Percentiles rank a stretch among this genome's conserved stretches.
Conservation (phyloP, 2,113 vertebrate species). For the Blennius ocellaris region DNA sequence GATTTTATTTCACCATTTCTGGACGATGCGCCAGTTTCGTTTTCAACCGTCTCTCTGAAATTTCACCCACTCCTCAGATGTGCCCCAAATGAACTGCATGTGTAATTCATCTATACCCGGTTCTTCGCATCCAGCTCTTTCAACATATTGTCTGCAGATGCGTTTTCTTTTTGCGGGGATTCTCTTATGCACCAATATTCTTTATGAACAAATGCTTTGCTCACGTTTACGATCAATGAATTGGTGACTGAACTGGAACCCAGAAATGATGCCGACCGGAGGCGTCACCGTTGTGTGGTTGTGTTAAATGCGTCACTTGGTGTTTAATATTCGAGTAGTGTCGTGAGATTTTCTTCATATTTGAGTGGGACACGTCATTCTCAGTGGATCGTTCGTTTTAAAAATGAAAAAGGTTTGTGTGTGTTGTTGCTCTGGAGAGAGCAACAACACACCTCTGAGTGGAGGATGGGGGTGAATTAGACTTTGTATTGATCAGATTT, state of each 20-base stretch:
- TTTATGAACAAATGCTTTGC: too few relatives aligned
- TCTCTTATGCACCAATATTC: too few relatives aligned
- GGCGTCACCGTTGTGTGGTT: neutral
- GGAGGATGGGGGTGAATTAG: conserved; percentile 2
- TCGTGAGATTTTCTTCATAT: neutral
- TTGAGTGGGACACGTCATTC: neutral
- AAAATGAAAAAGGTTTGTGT: conserved; percentile 1
- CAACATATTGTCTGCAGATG: too few relatives aligned
- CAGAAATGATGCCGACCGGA: neutral
- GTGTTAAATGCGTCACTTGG: neutral
- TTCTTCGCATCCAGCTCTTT: too few relatives aligned
- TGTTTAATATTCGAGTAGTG: neutral
- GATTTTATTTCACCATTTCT: neutral
- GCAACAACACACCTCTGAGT: conserved; percentile 7
- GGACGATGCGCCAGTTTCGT: neutral
- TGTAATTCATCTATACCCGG: too few relatives aligned
- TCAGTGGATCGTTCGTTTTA: conserved; percentile 2
- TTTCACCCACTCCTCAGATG: neutral
- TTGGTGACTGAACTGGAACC: conserved; percentile 26
- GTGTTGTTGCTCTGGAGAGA: conserved; percentile 2
- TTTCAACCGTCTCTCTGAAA: neutral
- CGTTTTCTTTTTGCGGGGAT: too few relatives aligned
- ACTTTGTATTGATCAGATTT: conserved; percentile 55
- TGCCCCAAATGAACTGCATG: neutral
- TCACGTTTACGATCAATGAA: too few relatives aligned